Conservation (phyloP, 2,113 vertebrate genomes). For the Gymnocephalus cernua region DNA sequence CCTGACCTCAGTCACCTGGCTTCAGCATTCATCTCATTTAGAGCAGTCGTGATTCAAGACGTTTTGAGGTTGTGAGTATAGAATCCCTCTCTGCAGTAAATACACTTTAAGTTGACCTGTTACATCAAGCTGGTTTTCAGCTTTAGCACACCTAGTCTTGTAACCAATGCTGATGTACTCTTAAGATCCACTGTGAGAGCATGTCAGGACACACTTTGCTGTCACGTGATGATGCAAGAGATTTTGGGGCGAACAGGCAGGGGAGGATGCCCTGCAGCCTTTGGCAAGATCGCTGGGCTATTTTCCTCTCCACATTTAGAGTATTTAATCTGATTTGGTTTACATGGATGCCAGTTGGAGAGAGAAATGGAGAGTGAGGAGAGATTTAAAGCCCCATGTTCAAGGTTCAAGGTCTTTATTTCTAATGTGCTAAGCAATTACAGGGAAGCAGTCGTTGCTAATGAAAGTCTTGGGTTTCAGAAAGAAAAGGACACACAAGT, state of each 20-base stretch:
- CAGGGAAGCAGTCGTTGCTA: too few species aligned
- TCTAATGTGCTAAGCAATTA: too few species aligned
- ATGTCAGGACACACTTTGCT: slow-evolving; percentile 14
- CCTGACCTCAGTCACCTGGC: background rate
- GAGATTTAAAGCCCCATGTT: background rate
- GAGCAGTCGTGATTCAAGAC: background rate
- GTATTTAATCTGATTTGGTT: slow-evolving; percentile 57
- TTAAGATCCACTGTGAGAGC: slow-evolving; percentile 17
- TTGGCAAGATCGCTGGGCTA: slow-evolving; percentile 11
- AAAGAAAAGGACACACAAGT: too few species aligned
- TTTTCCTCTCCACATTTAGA: slow-evolving; percentile 54
- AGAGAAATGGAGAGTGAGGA: slow-evolving; percentile 7
- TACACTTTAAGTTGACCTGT: background rate
- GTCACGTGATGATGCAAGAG: slow-evolving; percentile 26
- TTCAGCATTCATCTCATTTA: background rate
- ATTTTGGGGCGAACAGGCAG: slow-evolving; percentile 9
- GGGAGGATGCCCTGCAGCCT: slow-evolving; percentile 17
- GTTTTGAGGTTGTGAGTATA: background rate
- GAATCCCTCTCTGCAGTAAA: slow-evolving; percentile 1
- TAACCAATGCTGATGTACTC: background rate
- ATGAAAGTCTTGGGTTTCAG: too few species aligned
- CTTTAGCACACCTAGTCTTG: slow-evolving; percentile 2
- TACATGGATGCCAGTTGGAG: slow-evolving; percentile 11
- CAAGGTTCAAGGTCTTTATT: background rate
- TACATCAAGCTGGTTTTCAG: slow-evolving; percentile 3